A percentile compares a stretch with the other conserved stretches of the same genome.
Conservation (phyloP, 2,888 invertebrate genomes). For the Perithous albicinctus region DNA sequence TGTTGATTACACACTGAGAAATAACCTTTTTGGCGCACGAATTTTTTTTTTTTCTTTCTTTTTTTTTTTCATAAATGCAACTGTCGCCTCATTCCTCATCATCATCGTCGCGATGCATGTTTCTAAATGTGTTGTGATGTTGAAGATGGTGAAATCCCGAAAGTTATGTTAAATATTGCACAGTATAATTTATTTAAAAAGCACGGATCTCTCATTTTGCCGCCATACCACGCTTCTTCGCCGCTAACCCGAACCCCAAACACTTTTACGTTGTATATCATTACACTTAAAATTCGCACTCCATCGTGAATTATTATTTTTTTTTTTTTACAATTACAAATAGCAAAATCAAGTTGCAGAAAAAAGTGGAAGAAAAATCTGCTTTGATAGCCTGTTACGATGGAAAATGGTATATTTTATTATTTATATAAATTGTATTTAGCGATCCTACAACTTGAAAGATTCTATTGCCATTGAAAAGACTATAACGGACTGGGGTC, state of each 20-base stretch:
- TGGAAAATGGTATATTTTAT: conserved; percentile 65
- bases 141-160: not conserved
- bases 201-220: conserved; percentile 21
- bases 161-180: not conserved
- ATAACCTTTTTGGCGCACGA: no score
- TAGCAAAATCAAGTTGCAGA: conserved; percentile 21
- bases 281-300: conserved; percentile 19
- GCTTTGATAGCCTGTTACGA: conserved; percentile 40
- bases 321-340: conserved; percentile 24
- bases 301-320: conserved; percentile 56
- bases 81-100: not conserved
- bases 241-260: conserved; percentile 2
- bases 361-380: conserved; percentile 7
- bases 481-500: conserved; percentile 76
- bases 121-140: not conserved
- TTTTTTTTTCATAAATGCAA: not conserved
- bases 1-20: conserved; percentile 41
- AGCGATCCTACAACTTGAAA: conserved; percentile 72
- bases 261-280: conserved; percentile 18
- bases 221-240: not conserved
- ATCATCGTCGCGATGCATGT: not conserved
- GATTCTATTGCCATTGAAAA: conserved; percentile 78
- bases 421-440: conserved; percentile 72
- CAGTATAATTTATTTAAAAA: conserved; percentile 23
- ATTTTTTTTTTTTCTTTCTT: not conserved